These are phyloP conservation scores for Antennarius maculatus DNA, from an alignment of 2,797 vertebrate species.

Conservation along the genomic window DNA sequence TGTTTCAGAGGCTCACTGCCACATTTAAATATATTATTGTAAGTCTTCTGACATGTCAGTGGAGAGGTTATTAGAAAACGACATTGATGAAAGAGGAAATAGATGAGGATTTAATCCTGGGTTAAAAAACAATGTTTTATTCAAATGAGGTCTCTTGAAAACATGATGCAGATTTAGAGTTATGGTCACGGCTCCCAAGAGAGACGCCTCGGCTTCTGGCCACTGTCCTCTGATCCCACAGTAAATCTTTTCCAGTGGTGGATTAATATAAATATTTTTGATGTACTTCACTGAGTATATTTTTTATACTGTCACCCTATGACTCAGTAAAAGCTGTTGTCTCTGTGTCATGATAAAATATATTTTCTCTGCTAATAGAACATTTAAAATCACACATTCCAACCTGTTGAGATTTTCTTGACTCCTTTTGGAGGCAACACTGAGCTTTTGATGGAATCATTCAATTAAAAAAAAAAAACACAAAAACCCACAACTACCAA, in stretches of 20 bases:
- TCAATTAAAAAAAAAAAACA: not conserved
- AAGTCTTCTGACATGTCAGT: not conserved
- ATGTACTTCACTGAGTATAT: not conserved
- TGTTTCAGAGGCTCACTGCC: not conserved
- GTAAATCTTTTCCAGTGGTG: not conserved
- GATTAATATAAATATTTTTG: not conserved
- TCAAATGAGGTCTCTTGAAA: not conserved
- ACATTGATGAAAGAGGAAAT: not conserved
- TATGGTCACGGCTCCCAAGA: not conserved
- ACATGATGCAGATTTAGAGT: not conserved
- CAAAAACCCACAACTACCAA: not conserved
- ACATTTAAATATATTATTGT: not conserved
- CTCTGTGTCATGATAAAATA: not conserved
- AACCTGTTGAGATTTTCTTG: too few species aligned
- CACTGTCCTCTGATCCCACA: not conserved
- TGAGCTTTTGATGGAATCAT: too few species aligned
- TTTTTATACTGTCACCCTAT: not conserved
- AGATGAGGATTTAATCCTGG: not conserved
- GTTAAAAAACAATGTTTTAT: not conserved
- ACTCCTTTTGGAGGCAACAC: too few species aligned
- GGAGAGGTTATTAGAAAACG: not conserved
- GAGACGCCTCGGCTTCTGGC: not conserved
- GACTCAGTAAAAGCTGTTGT: not conserved
- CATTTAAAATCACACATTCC: too few species aligned
- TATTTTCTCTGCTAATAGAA: not conserved